Evolutionary conservation across 2,888 invertebrate species (phyloP).

Genomic region (Spilarctia lutea): DNA sequence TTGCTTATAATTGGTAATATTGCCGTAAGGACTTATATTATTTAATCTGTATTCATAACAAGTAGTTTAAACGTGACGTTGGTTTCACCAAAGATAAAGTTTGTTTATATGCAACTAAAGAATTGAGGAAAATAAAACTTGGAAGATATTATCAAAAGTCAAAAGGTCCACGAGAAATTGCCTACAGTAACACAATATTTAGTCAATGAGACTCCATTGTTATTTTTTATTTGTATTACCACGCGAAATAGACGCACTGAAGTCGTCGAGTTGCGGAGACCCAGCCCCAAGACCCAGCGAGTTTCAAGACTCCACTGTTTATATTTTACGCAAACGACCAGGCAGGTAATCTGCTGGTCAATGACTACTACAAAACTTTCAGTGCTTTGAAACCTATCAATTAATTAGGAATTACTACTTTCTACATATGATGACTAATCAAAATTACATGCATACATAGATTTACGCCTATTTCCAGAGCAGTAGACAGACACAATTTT

Average conservation of each 20-base stretch:
- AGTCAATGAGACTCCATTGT: not conserved
- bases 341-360: not conserved
- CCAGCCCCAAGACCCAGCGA: too few relatives aligned
- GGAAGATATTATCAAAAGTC: not conserved
- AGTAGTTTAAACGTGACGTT: not conserved
- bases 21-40: not conserved
- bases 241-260: too few relatives aligned
- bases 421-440: too few relatives aligned
- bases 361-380: not conserved
- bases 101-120: not conserved
- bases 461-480: too few relatives aligned
- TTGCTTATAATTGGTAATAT: not conserved
- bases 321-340: not conserved
- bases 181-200: not conserved
- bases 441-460: too few relatives aligned
- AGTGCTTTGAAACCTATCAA: not conserved
- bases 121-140: not conserved
- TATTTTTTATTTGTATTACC: too few relatives aligned
- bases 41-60: slow-evolving; percentile 1
- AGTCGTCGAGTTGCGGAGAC: too few relatives aligned
- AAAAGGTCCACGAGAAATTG: not conserved
- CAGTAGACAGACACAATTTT: too few relatives aligned
- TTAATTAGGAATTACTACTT: not conserved
- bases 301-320: too few relatives aligned
- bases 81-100: not conserved